Percentiles rank a stretch among this genome's conserved stretches.
These are phyloP conservation scores for Dicaeum eximium DNA, from an alignment of 2,113 vertebrate species.

Conservation along the genomic window DNA sequence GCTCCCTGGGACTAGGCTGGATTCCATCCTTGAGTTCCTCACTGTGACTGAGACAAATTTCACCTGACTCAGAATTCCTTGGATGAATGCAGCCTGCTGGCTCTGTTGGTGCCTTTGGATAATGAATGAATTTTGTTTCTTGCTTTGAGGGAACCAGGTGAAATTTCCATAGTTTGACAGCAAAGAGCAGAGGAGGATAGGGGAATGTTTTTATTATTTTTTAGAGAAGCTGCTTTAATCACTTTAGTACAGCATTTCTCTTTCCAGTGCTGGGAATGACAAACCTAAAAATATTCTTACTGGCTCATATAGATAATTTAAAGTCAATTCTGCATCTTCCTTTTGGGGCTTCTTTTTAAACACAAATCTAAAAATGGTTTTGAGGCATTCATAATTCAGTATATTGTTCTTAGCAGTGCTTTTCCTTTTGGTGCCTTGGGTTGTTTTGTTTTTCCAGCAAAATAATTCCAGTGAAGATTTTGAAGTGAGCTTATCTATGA, in stretches of 20 bases:
- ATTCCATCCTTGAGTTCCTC: neutral
- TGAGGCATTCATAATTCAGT: neutral
- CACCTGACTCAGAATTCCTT: neutral
- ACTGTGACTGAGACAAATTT: neutral
- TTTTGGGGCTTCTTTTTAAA: neutral
- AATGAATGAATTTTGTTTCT: neutral
- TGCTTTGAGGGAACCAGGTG: neutral
- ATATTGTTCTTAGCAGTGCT: neutral
- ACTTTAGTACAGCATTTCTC: neutral
- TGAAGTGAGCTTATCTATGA: neutral
- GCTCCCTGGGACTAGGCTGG: neutral
- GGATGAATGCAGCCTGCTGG: neutral
- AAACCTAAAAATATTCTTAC: constrained; percentile 25
- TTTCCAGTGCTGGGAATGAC: neutral
- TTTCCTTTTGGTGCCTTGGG: neutral
- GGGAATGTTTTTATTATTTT: neutral
- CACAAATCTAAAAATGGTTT: neutral
- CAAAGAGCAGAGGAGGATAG: neutral
- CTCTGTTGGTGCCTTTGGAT: neutral
- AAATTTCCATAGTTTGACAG: neutral
- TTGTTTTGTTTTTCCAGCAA: neutral
- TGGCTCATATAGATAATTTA: neutral
- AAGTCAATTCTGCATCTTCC: neutral
- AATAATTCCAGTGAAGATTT: neutral
- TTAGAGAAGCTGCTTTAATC: neutral